Evolutionary conservation across 2,797 vertebrate species (phyloP).

Genomic region (Rhabdophis nuchalis): DNA sequence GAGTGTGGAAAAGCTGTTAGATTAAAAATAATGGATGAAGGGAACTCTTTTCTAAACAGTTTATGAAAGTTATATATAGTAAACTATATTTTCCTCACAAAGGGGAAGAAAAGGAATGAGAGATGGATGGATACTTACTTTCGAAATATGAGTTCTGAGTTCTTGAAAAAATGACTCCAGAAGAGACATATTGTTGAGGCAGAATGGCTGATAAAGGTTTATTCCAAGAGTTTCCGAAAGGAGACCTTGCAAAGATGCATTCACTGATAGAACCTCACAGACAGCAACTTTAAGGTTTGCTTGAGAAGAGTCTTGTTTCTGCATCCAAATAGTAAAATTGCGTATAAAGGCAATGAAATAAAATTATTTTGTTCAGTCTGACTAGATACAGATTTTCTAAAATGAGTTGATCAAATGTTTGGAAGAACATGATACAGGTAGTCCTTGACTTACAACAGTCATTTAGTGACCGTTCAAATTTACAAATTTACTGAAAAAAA

Average conservation of each 20-base stretch:
- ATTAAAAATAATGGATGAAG: too few species aligned
- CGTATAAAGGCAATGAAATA: background rate
- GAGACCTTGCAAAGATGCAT: constrained; percentile 1
- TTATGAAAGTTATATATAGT: background rate
- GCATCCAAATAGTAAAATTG: constrained; percentile 44
- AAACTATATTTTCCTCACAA: background rate
- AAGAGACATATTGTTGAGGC: constrained; percentile 62
- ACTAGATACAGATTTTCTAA: background rate
- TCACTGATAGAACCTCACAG: constrained; percentile 56
- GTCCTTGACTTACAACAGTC: background rate
- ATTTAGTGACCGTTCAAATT: background rate
- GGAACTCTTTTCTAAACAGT: background rate
- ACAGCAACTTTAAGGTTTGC: constrained; percentile 62
- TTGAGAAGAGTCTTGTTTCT: constrained; percentile 48
- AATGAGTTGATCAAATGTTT: background rate
- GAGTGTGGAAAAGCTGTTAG: background rate
- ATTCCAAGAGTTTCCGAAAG: constrained; percentile 57
- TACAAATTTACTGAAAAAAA: background rate
- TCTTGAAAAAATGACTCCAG: constrained; percentile 64
- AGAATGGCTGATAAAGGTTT: constrained; percentile 69
- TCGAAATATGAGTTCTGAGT: constrained; percentile 62
- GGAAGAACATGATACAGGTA: background rate
- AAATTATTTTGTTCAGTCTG: background rate
- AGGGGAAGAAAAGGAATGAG: background rate
- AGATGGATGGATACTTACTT: constrained; percentile 54